Evolutionary conservation across 2,888 invertebrate species (phyloP).

Genomic region (Xestia sexstrigata): DNA sequence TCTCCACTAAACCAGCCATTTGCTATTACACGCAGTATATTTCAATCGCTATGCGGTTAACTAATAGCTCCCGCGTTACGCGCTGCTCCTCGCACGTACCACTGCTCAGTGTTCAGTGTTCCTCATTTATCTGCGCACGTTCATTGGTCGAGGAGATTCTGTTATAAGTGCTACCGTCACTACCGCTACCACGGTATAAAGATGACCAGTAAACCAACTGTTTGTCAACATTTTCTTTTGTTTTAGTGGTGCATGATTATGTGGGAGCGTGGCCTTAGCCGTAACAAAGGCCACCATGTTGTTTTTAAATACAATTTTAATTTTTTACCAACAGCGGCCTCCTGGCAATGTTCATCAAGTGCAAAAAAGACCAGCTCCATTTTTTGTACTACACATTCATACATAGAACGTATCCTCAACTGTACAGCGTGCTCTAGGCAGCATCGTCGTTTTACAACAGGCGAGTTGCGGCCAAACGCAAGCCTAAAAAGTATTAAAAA

Average conservation of each 20-base stretch:
- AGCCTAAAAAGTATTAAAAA: not conserved
- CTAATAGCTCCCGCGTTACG: slow-evolving; percentile 67
- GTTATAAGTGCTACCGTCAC: slow-evolving; percentile 36
- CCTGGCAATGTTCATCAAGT: not conserved
- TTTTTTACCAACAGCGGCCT: not conserved
- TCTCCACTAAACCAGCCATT: slow-evolving; percentile 17
- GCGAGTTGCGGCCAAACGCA: not conserved
- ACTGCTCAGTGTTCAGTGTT: slow-evolving; percentile 43
- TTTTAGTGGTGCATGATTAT: no score
- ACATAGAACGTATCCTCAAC: not conserved
- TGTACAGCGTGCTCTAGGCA: not conserved
- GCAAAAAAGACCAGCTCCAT: not conserved
- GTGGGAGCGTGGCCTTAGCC: no score
- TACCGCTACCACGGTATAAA: slow-evolving; percentile 24
- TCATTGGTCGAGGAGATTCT: slow-evolving; percentile 42
- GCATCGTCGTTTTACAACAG: not conserved
- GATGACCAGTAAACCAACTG: not conserved
- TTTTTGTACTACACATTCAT: not conserved
- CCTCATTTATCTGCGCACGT: slow-evolving; percentile 42
- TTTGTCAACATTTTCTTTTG: no score
- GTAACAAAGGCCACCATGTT: not conserved
- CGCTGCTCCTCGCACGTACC: slow-evolving; percentile 47
- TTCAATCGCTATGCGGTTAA: slow-evolving; percentile 50
- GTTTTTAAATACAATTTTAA: not conserved
- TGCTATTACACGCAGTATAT: slow-evolving; percentile 36